phyloP scores from a whole-genome alignment of 2,888 invertebrate genomes.

The Drosophila diplacantha region DNA sequence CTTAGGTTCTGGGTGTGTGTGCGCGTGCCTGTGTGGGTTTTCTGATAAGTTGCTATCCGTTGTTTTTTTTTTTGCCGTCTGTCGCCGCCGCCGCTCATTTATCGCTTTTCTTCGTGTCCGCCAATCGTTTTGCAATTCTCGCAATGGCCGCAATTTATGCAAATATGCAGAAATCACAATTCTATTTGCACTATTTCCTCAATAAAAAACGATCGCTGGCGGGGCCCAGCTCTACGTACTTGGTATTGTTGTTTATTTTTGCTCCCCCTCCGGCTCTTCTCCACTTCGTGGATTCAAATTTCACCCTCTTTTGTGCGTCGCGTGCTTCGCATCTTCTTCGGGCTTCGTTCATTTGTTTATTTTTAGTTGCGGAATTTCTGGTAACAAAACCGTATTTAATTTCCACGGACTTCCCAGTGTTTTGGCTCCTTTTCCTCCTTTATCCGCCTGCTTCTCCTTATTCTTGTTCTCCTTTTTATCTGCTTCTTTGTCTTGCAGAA shows the following conservation, averaged over 20 bases:
- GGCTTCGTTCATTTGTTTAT: slow-evolving; percentile 50
- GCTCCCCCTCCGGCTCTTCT: slow-evolving; percentile 22
- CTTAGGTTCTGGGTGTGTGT: slow-evolving; percentile 45
- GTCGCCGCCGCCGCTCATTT: slow-evolving; percentile 20
- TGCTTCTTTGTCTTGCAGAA: slow-evolving; percentile 49
- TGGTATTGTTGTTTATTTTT: slow-evolving; percentile 22
- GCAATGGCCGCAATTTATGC: slow-evolving; percentile 51
- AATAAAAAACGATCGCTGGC: slow-evolving; percentile 25
- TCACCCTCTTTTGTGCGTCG: slow-evolving; percentile 31
- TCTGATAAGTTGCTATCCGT: slow-evolving; percentile 33
- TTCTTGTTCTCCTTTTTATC: slow-evolving; percentile 14
- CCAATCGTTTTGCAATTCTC: slow-evolving; percentile 50
- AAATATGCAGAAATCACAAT: slow-evolving; percentile 49
- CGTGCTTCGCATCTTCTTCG: slow-evolving; percentile 38
- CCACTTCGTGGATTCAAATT: slow-evolving; percentile 4
- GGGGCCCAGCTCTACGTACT: not conserved
- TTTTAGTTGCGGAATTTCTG: slow-evolving; percentile 60
- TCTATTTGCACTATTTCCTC: slow-evolving; percentile 33
- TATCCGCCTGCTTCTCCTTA: slow-evolving; percentile 7
- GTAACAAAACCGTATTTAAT: slow-evolving; percentile 63
- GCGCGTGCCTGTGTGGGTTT: slow-evolving; percentile 20
- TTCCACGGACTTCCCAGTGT: slow-evolving; percentile 49
- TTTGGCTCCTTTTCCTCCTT: slow-evolving; percentile 9
- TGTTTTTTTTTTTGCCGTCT: slow-evolving; percentile 20
- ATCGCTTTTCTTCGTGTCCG: slow-evolving; percentile 24